phyloP scores from a whole-genome alignment of 2,888 invertebrate genomes.

The Tupiocoris notatus region DNA sequence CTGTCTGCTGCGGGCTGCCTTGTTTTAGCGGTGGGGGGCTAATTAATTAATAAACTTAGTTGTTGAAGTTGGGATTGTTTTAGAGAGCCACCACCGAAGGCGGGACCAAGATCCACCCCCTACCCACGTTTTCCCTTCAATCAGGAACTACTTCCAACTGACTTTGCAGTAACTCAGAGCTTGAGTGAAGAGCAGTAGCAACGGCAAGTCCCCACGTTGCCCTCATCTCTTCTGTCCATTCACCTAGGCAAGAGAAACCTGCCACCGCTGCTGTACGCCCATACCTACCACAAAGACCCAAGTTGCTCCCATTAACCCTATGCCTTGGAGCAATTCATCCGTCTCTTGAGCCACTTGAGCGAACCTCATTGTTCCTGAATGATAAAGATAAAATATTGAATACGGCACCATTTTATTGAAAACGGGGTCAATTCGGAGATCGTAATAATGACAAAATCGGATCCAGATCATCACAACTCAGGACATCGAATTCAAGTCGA shows the following conservation, averaged over 20 bases:
- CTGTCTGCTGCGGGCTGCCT: not conserved
- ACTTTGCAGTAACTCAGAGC: constrained; percentile 27
- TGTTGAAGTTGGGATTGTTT: constrained; percentile 47
- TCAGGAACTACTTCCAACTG: constrained; percentile 29
- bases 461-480: no score
- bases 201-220: not conserved
- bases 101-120: constrained; percentile 42
- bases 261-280: no score
- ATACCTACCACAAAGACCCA: no score
- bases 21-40: constrained; percentile 24
- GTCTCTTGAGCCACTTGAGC: not conserved
- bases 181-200: not conserved
- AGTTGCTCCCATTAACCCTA: constrained; percentile 5
- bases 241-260: not conserved
- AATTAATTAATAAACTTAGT: constrained; percentile 48
- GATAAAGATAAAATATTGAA: no score
- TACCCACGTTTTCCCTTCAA: constrained; percentile 10
- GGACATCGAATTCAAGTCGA: no score
- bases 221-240: not conserved
- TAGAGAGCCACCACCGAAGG: constrained; percentile 37
- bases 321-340: not conserved
- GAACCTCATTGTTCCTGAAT: not conserved
- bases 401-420: no score
- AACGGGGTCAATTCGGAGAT: no score
- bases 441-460: no score